These are phyloP conservation scores for Drosophila takahashii DNA, from an alignment of 1,140 invertebrate species.

Conservation along the genomic window DNA sequence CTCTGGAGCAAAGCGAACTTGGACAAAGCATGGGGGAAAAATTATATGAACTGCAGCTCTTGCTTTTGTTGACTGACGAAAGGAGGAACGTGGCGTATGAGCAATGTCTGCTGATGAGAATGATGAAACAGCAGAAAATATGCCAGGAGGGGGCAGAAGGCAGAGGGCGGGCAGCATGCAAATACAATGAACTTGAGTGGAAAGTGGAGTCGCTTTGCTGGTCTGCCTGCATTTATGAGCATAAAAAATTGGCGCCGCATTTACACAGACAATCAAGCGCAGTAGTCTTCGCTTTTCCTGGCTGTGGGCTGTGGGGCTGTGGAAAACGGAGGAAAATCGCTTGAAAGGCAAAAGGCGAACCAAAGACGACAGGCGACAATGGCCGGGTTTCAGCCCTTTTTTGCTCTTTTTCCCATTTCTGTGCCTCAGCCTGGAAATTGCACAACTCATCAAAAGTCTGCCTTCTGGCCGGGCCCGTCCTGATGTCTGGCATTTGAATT, in stretches of 20 bases:
- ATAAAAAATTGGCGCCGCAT: conserved; percentile 80
- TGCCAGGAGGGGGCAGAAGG: conserved; percentile 33
- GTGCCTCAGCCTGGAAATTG: conserved; percentile 57
- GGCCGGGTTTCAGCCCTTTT: conserved; percentile 36
- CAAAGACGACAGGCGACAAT: conserved; percentile 71
- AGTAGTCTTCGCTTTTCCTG: conserved; percentile 44
- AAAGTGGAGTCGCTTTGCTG: conserved; percentile 35
- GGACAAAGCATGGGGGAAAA: conserved; percentile 39
- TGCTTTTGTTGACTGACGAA: conserved; percentile 65
- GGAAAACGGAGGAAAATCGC: conserved; percentile 36
- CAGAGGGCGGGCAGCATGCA: conserved; percentile 42
- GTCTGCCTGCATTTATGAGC: conserved; percentile 72
- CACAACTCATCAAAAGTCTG: conserved; percentile 77
- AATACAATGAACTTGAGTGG: conserved; percentile 79
- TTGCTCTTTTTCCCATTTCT: conserved; percentile 9
- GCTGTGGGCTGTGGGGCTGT: neutral
- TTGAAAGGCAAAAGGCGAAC: conserved; percentile 58
- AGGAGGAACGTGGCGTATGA: conserved; percentile 74
- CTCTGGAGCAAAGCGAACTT: conserved; percentile 42
- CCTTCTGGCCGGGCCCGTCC: conserved; percentile 24
- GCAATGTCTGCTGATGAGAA: conserved; percentile 80
- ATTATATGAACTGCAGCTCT: conserved; percentile 59
- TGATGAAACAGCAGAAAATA: conserved; percentile 82
- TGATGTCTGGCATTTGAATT: conserved; percentile 63
- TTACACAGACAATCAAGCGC: conserved; percentile 70